These are phyloP conservation scores for Sycobia sp. DNA, from an alignment of 1,140 invertebrate genomes.

Conservation along the genomic window DNA sequence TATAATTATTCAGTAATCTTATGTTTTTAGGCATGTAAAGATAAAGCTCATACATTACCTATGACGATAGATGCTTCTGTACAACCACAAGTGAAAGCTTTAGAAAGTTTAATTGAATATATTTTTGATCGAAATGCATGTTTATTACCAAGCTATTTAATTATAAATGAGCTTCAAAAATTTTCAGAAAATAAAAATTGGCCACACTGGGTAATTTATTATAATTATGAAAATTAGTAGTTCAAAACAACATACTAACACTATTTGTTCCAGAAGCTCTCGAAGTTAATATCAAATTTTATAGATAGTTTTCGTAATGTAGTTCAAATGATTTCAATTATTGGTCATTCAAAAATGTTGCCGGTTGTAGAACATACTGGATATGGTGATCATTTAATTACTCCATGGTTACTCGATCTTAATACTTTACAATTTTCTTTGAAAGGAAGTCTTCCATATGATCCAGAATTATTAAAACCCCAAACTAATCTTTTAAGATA, in stretches of 20 bases:
- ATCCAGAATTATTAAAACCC: constrained; percentile 84
- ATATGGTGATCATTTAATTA: constrained; percentile 84
- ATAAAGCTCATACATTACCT: constrained; percentile 83
- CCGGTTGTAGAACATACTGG: constrained; percentile 94
- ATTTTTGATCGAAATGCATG: constrained; percentile 88
- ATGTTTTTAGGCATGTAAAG: constrained; percentile 74
- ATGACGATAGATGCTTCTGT: constrained; percentile 76
- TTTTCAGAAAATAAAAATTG: constrained; percentile 81
- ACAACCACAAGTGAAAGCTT: constrained; percentile 71
- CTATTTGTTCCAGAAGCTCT: constrained; percentile 68
- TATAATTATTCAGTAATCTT: background rate
- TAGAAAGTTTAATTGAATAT: constrained; percentile 30
- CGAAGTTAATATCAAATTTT: constrained; percentile 83
- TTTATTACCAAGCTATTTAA: constrained; percentile 90
- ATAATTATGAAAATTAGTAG: background rate
- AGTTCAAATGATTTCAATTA: constrained; percentile 94
- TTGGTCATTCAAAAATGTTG: constrained; percentile 86
- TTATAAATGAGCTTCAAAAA: constrained; percentile 93
- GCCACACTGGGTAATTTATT: constrained; percentile 83
- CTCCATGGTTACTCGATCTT: constrained; percentile 91
- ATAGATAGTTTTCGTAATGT: constrained; percentile 89
- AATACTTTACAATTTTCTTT: constrained; percentile 84
- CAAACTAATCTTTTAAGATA: constrained; percentile 87
- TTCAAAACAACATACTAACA: constrained; percentile 2
- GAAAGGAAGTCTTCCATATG: constrained; percentile 91